Percentiles rank a stretch among this genome's conserved stretches.
These are phyloP conservation scores for Pitta sordida DNA, from an alignment of 2,113 vertebrate genomes.

Conservation along the genomic window DNA sequence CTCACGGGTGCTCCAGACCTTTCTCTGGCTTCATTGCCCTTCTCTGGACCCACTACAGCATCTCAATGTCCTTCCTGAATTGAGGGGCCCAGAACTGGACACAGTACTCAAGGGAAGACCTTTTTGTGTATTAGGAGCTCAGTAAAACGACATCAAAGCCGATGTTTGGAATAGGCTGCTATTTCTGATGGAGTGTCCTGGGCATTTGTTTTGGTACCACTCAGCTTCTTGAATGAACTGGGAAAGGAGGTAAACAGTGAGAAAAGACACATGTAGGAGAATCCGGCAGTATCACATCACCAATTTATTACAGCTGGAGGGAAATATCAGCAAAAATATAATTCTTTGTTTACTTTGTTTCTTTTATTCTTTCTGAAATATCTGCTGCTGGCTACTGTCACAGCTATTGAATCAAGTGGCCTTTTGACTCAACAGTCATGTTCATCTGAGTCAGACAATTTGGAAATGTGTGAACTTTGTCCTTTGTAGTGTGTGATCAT, in stretches of 20 bases:
- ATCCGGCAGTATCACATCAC: background rate
- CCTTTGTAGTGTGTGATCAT: background rate
- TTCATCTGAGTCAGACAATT: background rate
- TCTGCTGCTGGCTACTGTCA: background rate
- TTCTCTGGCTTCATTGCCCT: background rate
- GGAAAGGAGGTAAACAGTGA: background rate
- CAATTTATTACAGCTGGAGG: background rate
- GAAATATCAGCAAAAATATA: background rate
- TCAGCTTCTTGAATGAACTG: background rate
- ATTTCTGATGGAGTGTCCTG: background rate
- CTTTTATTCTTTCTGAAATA: constrained; percentile 11
- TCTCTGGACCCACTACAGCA: background rate
- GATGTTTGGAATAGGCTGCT: background rate
- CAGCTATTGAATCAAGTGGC: background rate
- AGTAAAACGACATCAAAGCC: background rate
- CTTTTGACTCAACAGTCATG: background rate
- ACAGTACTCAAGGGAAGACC: background rate
- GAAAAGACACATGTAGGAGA: background rate
- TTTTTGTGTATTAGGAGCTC: background rate
- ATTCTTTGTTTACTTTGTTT: background rate
- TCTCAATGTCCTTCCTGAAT: background rate
- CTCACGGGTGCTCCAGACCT: background rate
- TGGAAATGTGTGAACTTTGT: background rate
- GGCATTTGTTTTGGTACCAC: background rate
- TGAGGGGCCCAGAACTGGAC: background rate